Percentiles rank a stretch among this genome's conserved stretches.
phyloP scores from a whole-genome alignment of 1,140 invertebrate genomes.

The Pogonomyrmex barbatus region DNA sequence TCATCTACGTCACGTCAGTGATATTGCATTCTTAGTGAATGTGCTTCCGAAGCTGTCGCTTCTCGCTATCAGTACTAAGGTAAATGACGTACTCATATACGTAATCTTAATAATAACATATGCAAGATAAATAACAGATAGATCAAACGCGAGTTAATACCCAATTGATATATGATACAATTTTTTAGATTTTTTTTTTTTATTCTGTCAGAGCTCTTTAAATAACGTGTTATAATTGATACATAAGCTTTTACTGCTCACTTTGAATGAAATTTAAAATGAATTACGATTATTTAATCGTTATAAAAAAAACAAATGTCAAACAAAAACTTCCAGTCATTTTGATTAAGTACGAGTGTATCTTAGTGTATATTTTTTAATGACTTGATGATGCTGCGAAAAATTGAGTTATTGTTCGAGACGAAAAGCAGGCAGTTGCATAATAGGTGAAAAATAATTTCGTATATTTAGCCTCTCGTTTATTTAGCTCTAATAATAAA shows the following conservation, averaged over 20 bases:
- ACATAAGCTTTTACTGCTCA: not conserved
- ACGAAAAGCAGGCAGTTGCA: not conserved
- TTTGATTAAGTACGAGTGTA: not conserved
- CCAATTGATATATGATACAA: not conserved
- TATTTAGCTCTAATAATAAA: not conserved
- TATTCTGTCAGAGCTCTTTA: not conserved
- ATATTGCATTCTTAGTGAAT: not conserved
- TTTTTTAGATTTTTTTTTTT: not conserved
- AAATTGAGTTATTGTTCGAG: not conserved
- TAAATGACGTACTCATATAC: slow-evolving; percentile 4
- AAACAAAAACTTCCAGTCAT: not conserved
- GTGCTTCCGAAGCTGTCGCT: not conserved
- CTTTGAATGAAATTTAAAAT: not conserved
- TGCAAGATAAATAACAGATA: not conserved
- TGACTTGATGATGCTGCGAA: not conserved
- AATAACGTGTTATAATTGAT: not conserved
- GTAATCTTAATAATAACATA: not conserved
- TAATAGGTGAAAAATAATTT: slow-evolving; percentile 22
- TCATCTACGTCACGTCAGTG: slow-evolving; percentile 14
- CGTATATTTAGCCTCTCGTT: not conserved
- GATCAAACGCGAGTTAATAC: not conserved
- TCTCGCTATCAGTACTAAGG: slow-evolving; percentile 4
- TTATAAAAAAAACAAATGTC: not conserved
- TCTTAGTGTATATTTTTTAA: not conserved
- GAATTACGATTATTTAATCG: not conserved